phyloP scores from a whole-genome alignment of 2,797 vertebrate genomes.

The Pterois miles region DNA sequence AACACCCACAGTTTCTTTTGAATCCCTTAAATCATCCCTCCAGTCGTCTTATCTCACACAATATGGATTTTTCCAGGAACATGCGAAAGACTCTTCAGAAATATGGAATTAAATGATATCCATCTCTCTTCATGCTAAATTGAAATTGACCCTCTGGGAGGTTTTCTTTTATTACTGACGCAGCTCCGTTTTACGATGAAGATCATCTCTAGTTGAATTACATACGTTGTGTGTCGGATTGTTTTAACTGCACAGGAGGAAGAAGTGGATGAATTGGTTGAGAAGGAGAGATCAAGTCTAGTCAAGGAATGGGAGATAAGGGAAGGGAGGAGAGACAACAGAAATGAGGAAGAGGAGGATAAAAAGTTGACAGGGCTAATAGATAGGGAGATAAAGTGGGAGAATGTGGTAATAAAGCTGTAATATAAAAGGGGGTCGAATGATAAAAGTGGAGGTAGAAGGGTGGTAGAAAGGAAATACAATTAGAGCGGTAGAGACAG shows the following conservation, averaged over 20 bases:
- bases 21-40: background rate
- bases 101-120: background rate
- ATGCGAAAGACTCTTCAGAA: background rate
- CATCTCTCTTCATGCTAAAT: background rate
- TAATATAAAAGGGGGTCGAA: background rate
- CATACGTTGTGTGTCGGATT: no score
- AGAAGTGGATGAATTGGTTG: background rate
- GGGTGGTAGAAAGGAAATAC: background rate
- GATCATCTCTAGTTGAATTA: background rate
- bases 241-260: background rate
- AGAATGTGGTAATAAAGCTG: background rate
- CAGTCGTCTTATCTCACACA: background rate
- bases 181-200: background rate
- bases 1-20: background rate
- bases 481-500: background rate
- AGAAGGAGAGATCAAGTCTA: background rate
- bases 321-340: background rate
- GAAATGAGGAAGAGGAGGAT: background rate
- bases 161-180: background rate
- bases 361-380: background rate
- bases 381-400: background rate
- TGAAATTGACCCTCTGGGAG: background rate
- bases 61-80: background rate
- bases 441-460: background rate
- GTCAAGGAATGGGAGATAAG: background rate